Percentiles rank a stretch among this genome's conserved stretches.
These are phyloP conservation scores for Drosophila acutilabella DNA, from an alignment of 2,888 invertebrate species.

Conservation along the genomic window DNA sequence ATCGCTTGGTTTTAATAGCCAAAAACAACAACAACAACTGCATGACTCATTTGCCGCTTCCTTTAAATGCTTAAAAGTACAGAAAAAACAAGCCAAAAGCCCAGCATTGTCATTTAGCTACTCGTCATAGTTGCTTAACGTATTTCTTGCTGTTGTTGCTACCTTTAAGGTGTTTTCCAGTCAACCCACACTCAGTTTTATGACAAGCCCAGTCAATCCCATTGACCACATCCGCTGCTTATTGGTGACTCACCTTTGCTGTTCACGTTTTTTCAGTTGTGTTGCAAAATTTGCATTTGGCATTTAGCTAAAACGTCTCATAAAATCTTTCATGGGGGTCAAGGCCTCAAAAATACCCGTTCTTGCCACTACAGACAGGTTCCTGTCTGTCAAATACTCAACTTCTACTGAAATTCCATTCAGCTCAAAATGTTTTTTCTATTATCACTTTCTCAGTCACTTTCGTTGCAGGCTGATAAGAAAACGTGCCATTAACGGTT, in stretches of 20 bases:
- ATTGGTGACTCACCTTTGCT: conserved; percentile 28
- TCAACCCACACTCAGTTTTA: conserved; percentile 61
- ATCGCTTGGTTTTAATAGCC: conserved; percentile 31
- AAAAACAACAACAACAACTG: conserved; percentile 27
- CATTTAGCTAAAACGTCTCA: conserved; percentile 26
- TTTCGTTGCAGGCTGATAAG: conserved; percentile 40
- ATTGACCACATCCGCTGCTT: conserved; percentile 68
- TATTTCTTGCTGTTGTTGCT: conserved; percentile 23
- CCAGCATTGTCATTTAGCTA: conserved; percentile 47
- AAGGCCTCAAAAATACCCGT: conserved; percentile 38
- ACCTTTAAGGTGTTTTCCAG: conserved; percentile 47
- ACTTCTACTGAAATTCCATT: conserved; percentile 9
- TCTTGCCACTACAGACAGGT: conserved; percentile 4
- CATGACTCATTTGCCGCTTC: conserved; percentile 51
- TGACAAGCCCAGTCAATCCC: conserved; percentile 49
- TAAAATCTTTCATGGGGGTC: conserved; percentile 39
- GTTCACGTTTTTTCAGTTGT: conserved; percentile 2
- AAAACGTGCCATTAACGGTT: conserved; percentile 41
- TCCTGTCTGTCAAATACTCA: background rate
- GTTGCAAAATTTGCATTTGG: conserved; percentile 49
- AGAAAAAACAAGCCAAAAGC: conserved; percentile 17
- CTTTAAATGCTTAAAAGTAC: conserved; percentile 11
- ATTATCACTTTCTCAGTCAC: conserved; percentile 27
- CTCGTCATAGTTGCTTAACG: conserved; percentile 49
- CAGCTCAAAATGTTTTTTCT: background rate